Evolutionary conservation across 2,113 vertebrate species (phyloP).

Genomic region (Patagioenas fasciata): DNA sequence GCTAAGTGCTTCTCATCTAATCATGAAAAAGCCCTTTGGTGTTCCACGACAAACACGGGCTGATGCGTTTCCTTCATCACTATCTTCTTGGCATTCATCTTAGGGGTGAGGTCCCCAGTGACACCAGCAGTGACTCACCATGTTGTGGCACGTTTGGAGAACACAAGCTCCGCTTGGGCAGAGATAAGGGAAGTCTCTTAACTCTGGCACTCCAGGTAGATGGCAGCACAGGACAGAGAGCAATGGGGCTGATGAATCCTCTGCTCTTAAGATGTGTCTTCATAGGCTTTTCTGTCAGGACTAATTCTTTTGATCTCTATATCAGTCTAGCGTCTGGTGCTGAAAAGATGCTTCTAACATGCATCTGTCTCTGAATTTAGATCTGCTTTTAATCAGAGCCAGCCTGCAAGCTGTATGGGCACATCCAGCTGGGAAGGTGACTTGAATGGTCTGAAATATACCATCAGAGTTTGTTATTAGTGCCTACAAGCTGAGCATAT

Average conservation of each 20-base stretch:
- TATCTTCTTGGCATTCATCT: background rate
- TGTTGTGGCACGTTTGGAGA: accelerated
- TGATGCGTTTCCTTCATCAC: background rate
- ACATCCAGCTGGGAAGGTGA: background rate
- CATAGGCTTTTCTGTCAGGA: background rate
- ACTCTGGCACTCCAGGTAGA: background rate
- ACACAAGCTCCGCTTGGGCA: background rate
- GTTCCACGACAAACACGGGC: background rate
- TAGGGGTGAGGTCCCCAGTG: background rate
- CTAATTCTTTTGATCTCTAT: background rate
- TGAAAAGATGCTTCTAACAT: background rate
- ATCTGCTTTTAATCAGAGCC: background rate
- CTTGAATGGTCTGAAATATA: background rate
- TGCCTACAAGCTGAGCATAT: background rate
- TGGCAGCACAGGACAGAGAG: background rate
- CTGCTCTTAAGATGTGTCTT: background rate
- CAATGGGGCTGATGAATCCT: background rate
- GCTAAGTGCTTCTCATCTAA: background rate
- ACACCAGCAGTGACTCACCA: background rate
- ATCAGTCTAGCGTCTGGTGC: background rate
- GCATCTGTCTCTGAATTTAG: background rate
- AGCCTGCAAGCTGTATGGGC: background rate
- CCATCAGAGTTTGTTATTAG: background rate
- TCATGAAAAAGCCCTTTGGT: background rate
- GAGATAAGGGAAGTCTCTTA: background rate